Base-by-base conservation (phyloP, 64 coral and sea anemone genomes). In the Pachyseris speciosa region DNA sequence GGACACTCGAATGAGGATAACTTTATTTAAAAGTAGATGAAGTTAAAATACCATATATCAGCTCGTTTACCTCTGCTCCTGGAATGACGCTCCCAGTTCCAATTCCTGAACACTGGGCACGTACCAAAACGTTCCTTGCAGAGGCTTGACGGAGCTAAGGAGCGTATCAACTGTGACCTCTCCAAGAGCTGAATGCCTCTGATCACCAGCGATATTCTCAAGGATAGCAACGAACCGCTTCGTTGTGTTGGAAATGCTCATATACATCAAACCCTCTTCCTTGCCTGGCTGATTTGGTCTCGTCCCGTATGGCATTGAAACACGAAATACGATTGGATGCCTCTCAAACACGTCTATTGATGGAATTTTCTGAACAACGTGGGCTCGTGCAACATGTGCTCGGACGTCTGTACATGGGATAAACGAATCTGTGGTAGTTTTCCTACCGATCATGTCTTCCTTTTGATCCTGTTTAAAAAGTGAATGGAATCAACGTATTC, bases 41-140 rank as follows among this genome's bases (percentile, higher is more conserved):
- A n/a, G n/a, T n/a, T n/a, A n/a, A n/a, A n/a, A n/a, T n/a, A n/a
- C n/a, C n/a, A n/a, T n/a, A n/a, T n/a, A n/a, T n/a, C n/a, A n/a
- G n/a, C n/a, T n/a, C n/a, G n/a, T n/a, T n/a, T n/a, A n/a, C n/a
- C n/a, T n/a, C n/a, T n/a, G n/a, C n/a, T n/a, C n/a, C n/a, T n/a
- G n/a, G n/a, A n/a, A n/a, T 0, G 78, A 1, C 10, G 78, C 77
- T 1, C 86, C 31, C 17, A 94, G 25, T 32, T 94, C 24, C n/a
- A 97, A 42, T 30, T 97, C 90, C 52, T 93, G 90, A 16, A 86
- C 95, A 75, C 90, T 93, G 2, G 95, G 95, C 10, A 97, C 86
- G 39, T 97, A 97, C 90, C 91, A 97, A 33, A 59, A 97, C 24
- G 86, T 90, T 37, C 95, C 95, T 38, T 93, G 63, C 0, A 93